phyloP scores from a whole-genome alignment of 2,888 invertebrate genomes.

The Hypercompe scribonia region DNA sequence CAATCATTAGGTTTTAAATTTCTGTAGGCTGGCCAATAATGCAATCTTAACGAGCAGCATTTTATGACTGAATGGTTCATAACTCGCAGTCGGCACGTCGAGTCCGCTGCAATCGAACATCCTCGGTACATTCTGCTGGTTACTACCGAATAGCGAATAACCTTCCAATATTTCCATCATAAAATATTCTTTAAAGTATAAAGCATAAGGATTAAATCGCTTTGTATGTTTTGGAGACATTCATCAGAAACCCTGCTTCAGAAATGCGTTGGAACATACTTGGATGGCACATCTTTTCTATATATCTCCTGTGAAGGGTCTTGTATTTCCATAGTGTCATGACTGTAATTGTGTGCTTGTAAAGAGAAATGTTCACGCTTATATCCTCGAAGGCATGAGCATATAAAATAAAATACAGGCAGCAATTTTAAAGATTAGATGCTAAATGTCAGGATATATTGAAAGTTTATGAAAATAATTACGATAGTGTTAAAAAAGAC shows the following conservation, averaged over 20 bases:
- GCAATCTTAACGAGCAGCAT: constrained; percentile 47
- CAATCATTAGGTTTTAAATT: background rate
- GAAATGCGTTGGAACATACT: constrained; percentile 53
- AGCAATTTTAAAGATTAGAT: no score
- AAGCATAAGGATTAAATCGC: background rate
- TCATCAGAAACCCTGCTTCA: constrained; percentile 43
- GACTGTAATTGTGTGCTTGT: background rate
- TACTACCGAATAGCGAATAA: constrained; percentile 59
- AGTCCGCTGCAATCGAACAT: constrained; percentile 67
- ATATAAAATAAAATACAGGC: no score
- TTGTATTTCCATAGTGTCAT: constrained; percentile 25
- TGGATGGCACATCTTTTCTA: constrained; percentile 47
- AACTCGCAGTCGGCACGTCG: constrained; percentile 59
- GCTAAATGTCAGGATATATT: no score
- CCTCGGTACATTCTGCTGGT: constrained; percentile 65
- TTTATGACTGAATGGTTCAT: constrained; percentile 47
- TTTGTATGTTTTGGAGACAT: constrained; percentile 20
- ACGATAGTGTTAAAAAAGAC: no score
- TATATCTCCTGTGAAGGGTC: constrained; percentile 45
- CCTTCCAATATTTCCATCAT: constrained; percentile 19
- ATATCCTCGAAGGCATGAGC: background rate
- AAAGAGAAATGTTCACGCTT: background rate
- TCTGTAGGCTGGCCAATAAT: background rate
- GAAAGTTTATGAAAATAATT: no score
- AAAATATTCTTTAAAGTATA: background rate